Evolutionary conservation across 2,113 vertebrate species (phyloP).

Genomic region (Neolamprologus longior): DNA sequence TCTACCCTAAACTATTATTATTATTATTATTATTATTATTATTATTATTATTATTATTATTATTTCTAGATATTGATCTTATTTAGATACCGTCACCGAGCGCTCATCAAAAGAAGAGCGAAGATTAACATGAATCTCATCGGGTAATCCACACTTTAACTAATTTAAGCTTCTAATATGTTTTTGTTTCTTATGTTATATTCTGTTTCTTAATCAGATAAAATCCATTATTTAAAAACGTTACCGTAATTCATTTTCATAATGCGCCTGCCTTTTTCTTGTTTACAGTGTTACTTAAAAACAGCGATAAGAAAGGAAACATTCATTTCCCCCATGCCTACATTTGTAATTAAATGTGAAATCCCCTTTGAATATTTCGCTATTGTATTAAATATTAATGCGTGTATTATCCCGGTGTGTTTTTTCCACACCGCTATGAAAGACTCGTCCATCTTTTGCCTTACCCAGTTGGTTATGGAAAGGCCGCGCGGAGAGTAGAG

Average conservation of each 20-base stretch:
- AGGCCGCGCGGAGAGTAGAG: slow-evolving; percentile 84
- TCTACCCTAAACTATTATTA: not conserved
- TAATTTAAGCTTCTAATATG: not conserved
- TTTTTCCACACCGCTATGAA: not conserved
- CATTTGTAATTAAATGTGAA: not conserved
- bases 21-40: not conserved
- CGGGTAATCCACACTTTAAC: not conserved
- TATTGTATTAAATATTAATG: not conserved
- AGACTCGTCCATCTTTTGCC: slow-evolving; percentile 4
- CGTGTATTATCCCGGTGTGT: not conserved
- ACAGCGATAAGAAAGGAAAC: not conserved
- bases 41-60: not conserved
- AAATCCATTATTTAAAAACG: not conserved
- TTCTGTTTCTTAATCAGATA: not conserved
- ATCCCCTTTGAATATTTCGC: not conserved
- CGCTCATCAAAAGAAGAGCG: not conserved
- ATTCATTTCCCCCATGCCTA: not conserved
- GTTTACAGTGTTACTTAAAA: not conserved
- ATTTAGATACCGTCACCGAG: not conserved
- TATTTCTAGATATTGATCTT: not conserved
- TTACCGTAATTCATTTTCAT: not conserved
- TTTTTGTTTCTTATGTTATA: not conserved
- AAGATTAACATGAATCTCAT: not conserved
- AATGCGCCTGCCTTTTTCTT: not conserved
- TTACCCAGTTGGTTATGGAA: slow-evolving; percentile 90